Percentiles rank a stretch among this genome's conserved stretches.
These are phyloP conservation scores for Listrodromus nycthemerus DNA, from an alignment of 2,888 invertebrate genomes.

Conservation along the genomic window DNA sequence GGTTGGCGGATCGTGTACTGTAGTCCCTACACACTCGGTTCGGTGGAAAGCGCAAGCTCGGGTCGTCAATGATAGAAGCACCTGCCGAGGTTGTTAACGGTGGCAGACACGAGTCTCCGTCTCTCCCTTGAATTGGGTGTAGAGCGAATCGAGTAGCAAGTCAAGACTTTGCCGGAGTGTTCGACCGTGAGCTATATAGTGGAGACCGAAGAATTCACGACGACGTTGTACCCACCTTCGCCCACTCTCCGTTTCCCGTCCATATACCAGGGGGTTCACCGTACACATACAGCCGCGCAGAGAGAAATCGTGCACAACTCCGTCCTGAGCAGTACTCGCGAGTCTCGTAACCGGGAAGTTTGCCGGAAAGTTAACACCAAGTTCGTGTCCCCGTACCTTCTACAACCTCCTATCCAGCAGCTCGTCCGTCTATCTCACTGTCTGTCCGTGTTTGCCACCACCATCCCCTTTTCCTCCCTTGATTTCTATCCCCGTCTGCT, in stretches of 20 bases:
- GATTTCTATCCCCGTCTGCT: constrained; percentile 59
- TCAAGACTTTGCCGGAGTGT: constrained; percentile 64
- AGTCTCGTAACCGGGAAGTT: constrained; percentile 69
- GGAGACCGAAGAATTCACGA: constrained; percentile 49
- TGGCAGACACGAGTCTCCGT: constrained; percentile 50
- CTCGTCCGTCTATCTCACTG: constrained; percentile 44
- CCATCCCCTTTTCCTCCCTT: constrained; percentile 44
- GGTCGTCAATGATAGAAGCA: constrained; percentile 54
- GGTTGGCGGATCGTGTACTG: constrained; percentile 6
- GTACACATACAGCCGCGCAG: not conserved
- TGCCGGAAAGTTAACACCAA: constrained; percentile 69
- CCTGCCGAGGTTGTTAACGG: constrained; percentile 65
- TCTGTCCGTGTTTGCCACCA: constrained; percentile 24
- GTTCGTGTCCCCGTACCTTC: constrained; percentile 57
- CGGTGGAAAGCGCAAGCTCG: constrained; percentile 26
- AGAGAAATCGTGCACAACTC: constrained; percentile 58
- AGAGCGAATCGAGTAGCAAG: constrained; percentile 46
- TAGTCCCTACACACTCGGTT: constrained; percentile 10
- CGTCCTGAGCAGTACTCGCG: constrained; percentile 53
- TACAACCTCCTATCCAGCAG: constrained; percentile 9
- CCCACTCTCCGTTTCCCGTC: constrained; percentile 18
- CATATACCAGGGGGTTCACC: not conserved
- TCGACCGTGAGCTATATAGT: constrained; percentile 14
- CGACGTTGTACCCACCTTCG: constrained; percentile 31
- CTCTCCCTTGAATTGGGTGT: constrained; percentile 45